A percentile compares a stretch with the other conserved stretches of the same genome.
These are phyloP conservation scores for Neostethus bicornis DNA, from an alignment of 2,797 vertebrate species.

Conservation along the genomic window DNA sequence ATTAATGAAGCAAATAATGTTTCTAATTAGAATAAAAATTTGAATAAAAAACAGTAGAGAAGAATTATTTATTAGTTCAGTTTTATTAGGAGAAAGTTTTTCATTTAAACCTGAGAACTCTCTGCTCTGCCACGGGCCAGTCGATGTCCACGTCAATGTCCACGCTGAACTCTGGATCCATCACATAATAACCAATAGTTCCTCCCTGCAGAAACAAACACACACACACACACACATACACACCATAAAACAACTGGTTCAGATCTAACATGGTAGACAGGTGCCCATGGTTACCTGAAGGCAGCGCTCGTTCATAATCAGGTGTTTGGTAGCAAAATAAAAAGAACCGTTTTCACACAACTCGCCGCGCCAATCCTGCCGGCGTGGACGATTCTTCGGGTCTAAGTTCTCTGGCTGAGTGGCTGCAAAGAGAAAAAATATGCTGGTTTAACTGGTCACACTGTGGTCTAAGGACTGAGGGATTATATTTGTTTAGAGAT, in stretches of 20 bases:
- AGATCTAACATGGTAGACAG: neutral
- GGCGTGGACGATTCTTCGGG: slow-evolving; percentile 82
- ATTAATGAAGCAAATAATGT: too few species aligned
- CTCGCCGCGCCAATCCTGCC: slow-evolving; percentile 95
- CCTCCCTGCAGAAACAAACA: slow-evolving; percentile 81
- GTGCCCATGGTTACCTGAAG: slow-evolving; percentile 81
- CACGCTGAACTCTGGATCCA: slow-evolving; percentile 90
- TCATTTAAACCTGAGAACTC: slow-evolving; percentile 92
- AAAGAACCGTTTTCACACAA: slow-evolving; percentile 95
- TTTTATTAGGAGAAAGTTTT: neutral
- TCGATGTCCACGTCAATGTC: slow-evolving; percentile 97
- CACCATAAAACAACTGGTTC: too few species aligned
- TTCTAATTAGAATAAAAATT: too few species aligned
- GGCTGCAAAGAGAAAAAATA: accelerated
- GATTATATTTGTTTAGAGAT: too few species aligned
- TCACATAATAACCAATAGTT: slow-evolving; percentile 90
- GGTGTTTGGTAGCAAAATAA: slow-evolving; percentile 86
- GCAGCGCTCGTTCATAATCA: slow-evolving; percentile 68
- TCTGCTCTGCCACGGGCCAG: slow-evolving; percentile 96
- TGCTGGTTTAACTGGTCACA: too few species aligned
- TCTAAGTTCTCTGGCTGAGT: slow-evolving; percentile 85
- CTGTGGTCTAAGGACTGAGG: too few species aligned
- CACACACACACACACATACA: neutral
- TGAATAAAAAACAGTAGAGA: neutral
- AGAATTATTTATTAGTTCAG: neutral